Base-by-base conservation (phyloP, 2,888 invertebrate genomes). In the Stenodera caucasica region DNA sequence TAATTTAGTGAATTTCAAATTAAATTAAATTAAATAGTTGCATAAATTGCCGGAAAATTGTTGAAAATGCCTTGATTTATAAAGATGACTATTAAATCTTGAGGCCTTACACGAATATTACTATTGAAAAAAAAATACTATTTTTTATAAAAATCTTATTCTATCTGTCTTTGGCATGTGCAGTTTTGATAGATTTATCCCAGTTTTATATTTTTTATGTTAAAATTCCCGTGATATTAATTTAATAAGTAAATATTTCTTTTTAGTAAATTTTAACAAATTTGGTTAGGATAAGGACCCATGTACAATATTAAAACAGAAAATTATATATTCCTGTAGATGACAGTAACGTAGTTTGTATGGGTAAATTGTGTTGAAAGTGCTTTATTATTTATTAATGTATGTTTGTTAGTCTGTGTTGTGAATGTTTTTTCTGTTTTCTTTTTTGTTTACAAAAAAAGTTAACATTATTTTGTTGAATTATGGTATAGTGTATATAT, bases 151-250 rank as follows among this genome's bases (percentile, higher is more conserved):
- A 45, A 45, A 21, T 23, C 5, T 23, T 40, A n/a, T 6, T 35
- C 32, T 29, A 57, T 54, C 37, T 35, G 55, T 55, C 54, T 49
- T n/a, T 49, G 50, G 45, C 53, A 32, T 40, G 40, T 58, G 62
- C 55, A 56, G 53, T 53, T 62, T 55, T 23, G 50, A 45, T 45
- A 32, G 29, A 32, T 56, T 33, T 35, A 50, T 55, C 58, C 62
- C 53, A 62, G 58, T 62, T 62, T 56, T 55, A 56, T 49, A 45
- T 45, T 45, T 45, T 45, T 61, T 61, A 54, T 45, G 45, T 59
- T 55, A n/a, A 57, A 63, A 57, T 60, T 59, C 49, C 63, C 56
- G 63, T 63, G 63, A 63, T 63, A 63, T 63, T 63, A 63, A 32
- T 53, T 63, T 63, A 49, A 53, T 56, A 53, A 53, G 57, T 63